A percentile compares a stretch with the other conserved stretches of the same genome.
Conservation (phyloP, 2,888 invertebrate genomes). For the Agriopis aurantiaria region DNA sequence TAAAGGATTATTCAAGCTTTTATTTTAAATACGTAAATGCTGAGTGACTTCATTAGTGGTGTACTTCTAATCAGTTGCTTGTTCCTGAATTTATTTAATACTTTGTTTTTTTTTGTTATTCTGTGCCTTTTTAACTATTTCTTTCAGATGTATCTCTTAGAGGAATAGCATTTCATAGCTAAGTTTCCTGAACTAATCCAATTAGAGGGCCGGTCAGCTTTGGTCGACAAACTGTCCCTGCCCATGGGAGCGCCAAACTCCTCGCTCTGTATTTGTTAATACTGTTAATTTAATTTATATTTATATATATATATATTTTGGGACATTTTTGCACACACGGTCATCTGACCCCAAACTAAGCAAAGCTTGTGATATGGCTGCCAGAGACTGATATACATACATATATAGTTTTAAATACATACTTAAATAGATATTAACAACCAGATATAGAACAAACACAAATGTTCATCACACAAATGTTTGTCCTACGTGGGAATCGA, state of each 20-base stretch:
- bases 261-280: constrained; percentile 50
- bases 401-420: too few species aligned
- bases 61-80: not conserved
- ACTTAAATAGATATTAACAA: too few species aligned
- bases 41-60: constrained; percentile 22
- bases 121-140: not conserved
- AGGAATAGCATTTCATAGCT: constrained; percentile 60
- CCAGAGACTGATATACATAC: too few species aligned
- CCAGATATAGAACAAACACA: too few species aligned
- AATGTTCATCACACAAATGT: too few species aligned
- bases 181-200: constrained; percentile 79
- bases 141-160: not conserved
- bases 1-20: constrained; percentile 27
- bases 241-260: constrained; percentile 40
- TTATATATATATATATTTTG: too few species aligned
- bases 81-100: not conserved
- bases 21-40: constrained; percentile 18
- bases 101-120: not conserved
- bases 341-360: too few species aligned
- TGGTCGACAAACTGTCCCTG: constrained; percentile 48
- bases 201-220: constrained; percentile 61
- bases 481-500: too few species aligned
- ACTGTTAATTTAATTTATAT: constrained; percentile 42
- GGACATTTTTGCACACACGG: too few species aligned
- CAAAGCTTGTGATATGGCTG: too few species aligned